Evolutionary conservation across 2,113 vertebrate genomes (phyloP).

Genomic region (Planiliza haematocheilus): DNA sequence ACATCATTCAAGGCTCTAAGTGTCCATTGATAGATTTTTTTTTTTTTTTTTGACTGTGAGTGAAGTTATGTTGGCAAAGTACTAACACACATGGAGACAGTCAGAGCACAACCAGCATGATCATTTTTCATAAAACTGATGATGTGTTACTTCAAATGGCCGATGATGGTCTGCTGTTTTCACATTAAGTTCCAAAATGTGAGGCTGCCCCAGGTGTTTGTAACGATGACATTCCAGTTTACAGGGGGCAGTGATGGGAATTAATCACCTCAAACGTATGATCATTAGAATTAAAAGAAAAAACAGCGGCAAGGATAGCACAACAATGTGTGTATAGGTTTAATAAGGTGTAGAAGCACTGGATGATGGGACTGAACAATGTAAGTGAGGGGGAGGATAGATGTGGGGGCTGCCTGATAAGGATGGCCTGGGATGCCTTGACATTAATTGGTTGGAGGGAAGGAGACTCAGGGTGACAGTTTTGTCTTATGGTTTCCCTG

Average conservation of each 20-base stretch:
- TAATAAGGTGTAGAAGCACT: no score
- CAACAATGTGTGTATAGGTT: no score
- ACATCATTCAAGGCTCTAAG: neutral
- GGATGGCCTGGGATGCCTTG: no score
- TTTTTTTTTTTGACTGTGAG: neutral
- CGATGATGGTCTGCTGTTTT: constrained; percentile 32
- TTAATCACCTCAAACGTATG: neutral
- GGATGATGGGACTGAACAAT: no score
- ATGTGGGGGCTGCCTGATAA: no score
- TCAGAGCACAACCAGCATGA: constrained; percentile 26
- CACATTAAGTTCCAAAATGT: constrained; percentile 43
- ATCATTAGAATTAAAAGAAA: neutral
- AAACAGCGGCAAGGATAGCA: no score
- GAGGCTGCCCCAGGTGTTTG: constrained; percentile 19
- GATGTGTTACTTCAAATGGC: constrained; percentile 35
- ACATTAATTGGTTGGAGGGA: no score
- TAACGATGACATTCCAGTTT: neutral
- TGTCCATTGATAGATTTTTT: no score
- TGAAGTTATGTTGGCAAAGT: neutral
- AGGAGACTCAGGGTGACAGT: no score
- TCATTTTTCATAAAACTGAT: constrained; percentile 34
- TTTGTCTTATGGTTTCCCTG: no score
- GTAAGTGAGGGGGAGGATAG: no score
- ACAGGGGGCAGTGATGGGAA: no score
- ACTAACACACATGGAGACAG: neutral